phyloP scores from a whole-genome alignment of 2,888 invertebrate genomes.

The Pammene fasciana region DNA sequence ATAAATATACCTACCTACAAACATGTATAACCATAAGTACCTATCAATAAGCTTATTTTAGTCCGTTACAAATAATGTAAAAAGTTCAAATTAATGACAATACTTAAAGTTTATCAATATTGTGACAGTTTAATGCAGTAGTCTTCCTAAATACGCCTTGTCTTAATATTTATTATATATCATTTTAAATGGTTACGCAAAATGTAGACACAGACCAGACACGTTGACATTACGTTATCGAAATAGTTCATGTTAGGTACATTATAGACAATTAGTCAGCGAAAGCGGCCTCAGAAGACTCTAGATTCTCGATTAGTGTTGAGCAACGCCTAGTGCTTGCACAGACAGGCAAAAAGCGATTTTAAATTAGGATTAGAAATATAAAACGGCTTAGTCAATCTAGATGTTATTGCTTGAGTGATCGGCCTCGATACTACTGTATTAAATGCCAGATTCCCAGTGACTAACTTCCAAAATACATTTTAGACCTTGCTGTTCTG shows the following conservation, averaged over 20 bases:
- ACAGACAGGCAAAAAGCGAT: slow-evolving; percentile 70
- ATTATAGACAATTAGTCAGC: slow-evolving; percentile 73
- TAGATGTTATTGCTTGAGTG: slow-evolving; percentile 79
- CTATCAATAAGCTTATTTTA: not conserved
- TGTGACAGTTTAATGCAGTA: slow-evolving; percentile 67
- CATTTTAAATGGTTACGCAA: slow-evolving; percentile 58
- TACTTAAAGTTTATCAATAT: slow-evolving; percentile 62
- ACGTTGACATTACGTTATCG: slow-evolving; percentile 75
- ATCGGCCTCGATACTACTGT: slow-evolving; percentile 71
- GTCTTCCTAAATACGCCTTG: slow-evolving; percentile 53
- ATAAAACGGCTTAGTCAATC: slow-evolving; percentile 78
- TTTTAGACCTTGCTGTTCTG: slow-evolving; percentile 43
- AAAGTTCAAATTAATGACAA: slow-evolving; percentile 31
- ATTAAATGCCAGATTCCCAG: slow-evolving; percentile 83
- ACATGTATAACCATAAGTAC: not conserved
- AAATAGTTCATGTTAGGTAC: slow-evolving; percentile 59
- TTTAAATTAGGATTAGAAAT: slow-evolving; percentile 79
- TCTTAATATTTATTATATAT: slow-evolving; percentile 50
- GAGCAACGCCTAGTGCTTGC: slow-evolving; percentile 47
- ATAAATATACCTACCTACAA: not conserved
- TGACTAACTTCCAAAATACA: slow-evolving; percentile 60
- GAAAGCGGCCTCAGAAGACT: slow-evolving; percentile 67
- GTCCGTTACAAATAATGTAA: slow-evolving; percentile 10
- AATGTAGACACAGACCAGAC: slow-evolving; percentile 71
- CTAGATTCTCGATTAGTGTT: slow-evolving; percentile 40